Evolutionary conservation across 2,797 vertebrate species (phyloP).

Genomic region (Lophotriccus pileatus): DNA sequence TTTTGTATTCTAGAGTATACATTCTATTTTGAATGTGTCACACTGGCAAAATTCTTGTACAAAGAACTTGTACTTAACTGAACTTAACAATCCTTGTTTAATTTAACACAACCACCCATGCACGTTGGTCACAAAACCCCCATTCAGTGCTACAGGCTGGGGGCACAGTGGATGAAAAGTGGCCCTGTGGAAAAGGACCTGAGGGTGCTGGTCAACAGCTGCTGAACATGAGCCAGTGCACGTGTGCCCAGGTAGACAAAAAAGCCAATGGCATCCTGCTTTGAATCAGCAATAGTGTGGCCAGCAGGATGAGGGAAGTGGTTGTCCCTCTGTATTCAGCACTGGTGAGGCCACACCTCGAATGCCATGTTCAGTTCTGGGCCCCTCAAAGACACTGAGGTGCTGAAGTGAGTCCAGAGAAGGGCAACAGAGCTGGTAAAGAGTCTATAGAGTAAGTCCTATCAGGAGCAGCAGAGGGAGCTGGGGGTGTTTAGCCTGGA

Average conservation of each 20-base stretch:
- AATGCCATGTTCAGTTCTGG: neutral
- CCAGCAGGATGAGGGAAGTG: neutral
- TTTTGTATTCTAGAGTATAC: neutral
- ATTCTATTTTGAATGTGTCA: neutral
- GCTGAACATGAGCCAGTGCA: rapidly evolving
- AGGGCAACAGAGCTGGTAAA: neutral
- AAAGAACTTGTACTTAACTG: neutral
- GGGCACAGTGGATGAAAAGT: neutral
- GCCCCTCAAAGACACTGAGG: neutral
- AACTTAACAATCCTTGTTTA: neutral
- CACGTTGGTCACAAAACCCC: neutral
- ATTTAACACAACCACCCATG: rapidly evolving
- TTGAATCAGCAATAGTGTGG: neutral
- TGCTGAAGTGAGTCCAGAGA: neutral
- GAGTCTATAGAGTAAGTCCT: neutral
- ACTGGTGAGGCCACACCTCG: neutral
- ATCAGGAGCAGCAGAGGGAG: neutral
- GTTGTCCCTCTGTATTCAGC: rapidly evolving
- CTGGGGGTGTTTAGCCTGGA: neutral
- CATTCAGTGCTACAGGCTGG: neutral
- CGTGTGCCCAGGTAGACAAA: neutral
- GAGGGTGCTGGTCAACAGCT: neutral
- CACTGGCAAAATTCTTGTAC: neutral
- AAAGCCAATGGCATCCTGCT: neutral
- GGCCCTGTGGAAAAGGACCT: neutral